phyloP scores from a whole-genome alignment of 1,140 invertebrate species.

The Helicoverpa armigera region DNA sequence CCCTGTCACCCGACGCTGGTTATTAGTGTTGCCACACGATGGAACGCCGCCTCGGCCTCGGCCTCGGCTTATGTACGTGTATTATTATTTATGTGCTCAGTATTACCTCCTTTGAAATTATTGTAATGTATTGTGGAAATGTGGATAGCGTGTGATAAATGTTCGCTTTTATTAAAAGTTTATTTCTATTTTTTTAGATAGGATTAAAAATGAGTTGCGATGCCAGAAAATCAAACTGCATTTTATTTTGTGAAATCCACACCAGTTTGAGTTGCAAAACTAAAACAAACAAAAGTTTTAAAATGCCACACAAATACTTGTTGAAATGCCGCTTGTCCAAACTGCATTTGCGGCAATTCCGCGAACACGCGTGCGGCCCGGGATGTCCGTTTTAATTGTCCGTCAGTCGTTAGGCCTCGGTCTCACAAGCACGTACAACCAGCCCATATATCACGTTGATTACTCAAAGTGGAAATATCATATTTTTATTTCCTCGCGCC shows the following conservation, averaged over 20 bases:
- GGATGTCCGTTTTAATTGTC: constrained; percentile 68
- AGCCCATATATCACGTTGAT: constrained; percentile 68
- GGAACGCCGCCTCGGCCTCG: constrained; percentile 41
- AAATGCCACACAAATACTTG: background rate
- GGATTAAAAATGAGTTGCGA: background rate
- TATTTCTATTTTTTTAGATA: constrained; percentile 15
- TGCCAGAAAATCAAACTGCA: background rate
- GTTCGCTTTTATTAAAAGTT: constrained; percentile 23
- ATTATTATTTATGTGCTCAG: constrained; percentile 49
- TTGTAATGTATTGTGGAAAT: constrained; percentile 42
- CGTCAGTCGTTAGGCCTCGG: constrained; percentile 60
- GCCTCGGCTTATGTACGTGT: constrained; percentile 37
- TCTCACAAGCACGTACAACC: constrained; percentile 61
- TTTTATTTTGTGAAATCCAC: background rate
- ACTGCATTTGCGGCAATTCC: constrained; percentile 40
- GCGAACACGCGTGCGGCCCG: background rate
- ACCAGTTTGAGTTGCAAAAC: background rate
- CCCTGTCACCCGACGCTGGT: constrained; percentile 70
- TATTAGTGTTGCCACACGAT: constrained; percentile 66
- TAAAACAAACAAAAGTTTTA: constrained; percentile 13
- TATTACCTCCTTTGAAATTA: constrained; percentile 43
- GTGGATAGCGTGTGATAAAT: constrained; percentile 28
- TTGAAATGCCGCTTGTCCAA: constrained; percentile 34
- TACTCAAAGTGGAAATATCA: constrained; percentile 70
- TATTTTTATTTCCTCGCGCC: constrained; percentile 60